Conservation (phyloP, 2,797 vertebrate species). For the Rhodeus uyekii region DNA sequence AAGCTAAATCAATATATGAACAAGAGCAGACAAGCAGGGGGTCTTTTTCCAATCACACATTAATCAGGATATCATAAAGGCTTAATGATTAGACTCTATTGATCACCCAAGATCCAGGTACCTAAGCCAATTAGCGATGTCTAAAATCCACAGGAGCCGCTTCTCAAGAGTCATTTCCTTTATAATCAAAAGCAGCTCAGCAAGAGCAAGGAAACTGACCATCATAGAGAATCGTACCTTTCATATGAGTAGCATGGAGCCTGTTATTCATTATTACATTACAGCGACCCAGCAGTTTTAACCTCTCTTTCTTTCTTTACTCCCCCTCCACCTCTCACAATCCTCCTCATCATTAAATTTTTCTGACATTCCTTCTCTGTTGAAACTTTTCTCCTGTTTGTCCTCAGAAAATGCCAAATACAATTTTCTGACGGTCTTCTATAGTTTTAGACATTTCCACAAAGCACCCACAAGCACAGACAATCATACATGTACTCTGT, state of each 20-base stretch:
- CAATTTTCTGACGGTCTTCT: constrained; percentile 30
- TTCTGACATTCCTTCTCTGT: constrained; percentile 41
- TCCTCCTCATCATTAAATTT: constrained; percentile 43
- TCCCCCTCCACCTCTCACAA: constrained; percentile 10
- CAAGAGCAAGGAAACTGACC: constrained; percentile 12
- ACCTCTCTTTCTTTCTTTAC: constrained; percentile 1
- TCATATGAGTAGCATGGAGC: constrained; percentile 33
- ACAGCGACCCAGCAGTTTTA: constrained; percentile 27
- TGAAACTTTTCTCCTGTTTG: constrained; percentile 22
- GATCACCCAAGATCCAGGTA: constrained; percentile 48
- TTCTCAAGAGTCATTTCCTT: constrained; percentile 16
- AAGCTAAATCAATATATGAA: not conserved
- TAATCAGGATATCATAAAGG: constrained; percentile 43
- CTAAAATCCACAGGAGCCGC: constrained; percentile 34
- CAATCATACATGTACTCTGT: not conserved
- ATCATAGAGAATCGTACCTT: constrained; percentile 29
- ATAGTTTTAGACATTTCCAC: constrained; percentile 50
- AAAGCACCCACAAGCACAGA: constrained; percentile 25
- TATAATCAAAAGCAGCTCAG: constrained; percentile 41
- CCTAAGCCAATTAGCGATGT: constrained; percentile 48
- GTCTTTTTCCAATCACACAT: constrained; percentile 22
- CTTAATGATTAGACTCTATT: constrained; percentile 47
- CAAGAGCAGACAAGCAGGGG: constrained; percentile 5
- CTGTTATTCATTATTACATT: constrained; percentile 51
- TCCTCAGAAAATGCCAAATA: constrained; percentile 37